A percentile compares a stretch with the other conserved stretches of the same genome.
These are phyloP conservation scores for Daboia siamensis DNA, from an alignment of 2,113 vertebrate genomes.

Conservation along the genomic window DNA sequence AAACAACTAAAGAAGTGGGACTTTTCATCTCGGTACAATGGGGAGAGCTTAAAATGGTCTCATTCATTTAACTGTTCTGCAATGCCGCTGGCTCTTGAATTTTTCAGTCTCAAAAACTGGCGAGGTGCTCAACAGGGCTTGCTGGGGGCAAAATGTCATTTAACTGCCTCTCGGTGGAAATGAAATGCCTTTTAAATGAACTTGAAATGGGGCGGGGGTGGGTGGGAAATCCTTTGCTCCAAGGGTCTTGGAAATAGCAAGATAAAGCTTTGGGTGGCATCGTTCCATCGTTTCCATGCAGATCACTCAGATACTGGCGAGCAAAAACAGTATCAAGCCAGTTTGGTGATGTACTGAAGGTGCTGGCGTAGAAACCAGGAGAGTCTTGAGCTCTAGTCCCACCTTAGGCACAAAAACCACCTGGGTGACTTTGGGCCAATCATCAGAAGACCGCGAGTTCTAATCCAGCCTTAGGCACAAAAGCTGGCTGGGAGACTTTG, in stretches of 20 bases:
- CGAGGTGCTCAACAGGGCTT: not conserved
- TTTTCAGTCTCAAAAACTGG: not conserved
- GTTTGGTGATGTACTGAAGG: not conserved
- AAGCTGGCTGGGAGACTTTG: not conserved
- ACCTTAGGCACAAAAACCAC: not conserved
- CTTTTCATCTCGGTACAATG: not conserved
- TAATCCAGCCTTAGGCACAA: not conserved
- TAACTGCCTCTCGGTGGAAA: not conserved
- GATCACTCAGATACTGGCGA: not conserved
- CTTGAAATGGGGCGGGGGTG: not conserved
- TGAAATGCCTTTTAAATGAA: not conserved
- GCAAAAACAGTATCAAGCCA: not conserved
- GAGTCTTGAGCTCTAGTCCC: not conserved
- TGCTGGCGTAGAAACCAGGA: not conserved
- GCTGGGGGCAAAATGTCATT: not conserved
- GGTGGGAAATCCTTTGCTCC: not conserved
- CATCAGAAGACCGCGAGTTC: not conserved
- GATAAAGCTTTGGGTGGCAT: not conserved
- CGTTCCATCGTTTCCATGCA: not conserved
- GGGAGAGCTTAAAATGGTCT: not conserved
- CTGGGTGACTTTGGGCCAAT: no score
- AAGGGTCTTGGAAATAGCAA: not conserved
- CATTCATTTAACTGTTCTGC: not conserved
- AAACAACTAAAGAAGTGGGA: not conserved
- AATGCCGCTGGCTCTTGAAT: not conserved